A percentile compares a stretch with the other conserved stretches of the same genome.
Evolutionary conservation across 1,140 invertebrate genomes (phyloP).

Genomic region (Xylocopa sonorina): DNA sequence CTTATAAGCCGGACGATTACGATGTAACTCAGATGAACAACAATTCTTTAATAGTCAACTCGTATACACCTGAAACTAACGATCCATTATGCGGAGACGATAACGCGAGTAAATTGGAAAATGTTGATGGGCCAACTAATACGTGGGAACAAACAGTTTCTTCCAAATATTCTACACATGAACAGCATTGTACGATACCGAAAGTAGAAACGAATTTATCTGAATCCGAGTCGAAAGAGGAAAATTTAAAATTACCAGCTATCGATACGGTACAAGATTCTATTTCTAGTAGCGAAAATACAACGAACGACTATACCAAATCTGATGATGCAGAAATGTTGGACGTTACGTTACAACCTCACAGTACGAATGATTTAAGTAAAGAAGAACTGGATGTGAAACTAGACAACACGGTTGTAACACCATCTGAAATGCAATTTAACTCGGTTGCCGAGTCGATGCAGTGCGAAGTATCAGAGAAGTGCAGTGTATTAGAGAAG

Average conservation of each 20-base stretch:
- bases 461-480: background rate
- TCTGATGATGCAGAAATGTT: background rate
- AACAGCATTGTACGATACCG: background rate
- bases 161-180: conserved; percentile 17
- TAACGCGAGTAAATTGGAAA: conserved; percentile 31
- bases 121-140: conserved; percentile 35
- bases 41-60: conserved; percentile 66
- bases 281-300: conserved; percentile 37
- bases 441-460: conserved; percentile 11
- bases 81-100: conserved; percentile 36
- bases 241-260: conserved; percentile 9
- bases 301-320: background rate
- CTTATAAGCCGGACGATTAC: conserved; percentile 52
- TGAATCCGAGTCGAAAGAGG: background rate
- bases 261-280: conserved; percentile 27
- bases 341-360: conserved; percentile 5
- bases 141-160: conserved; percentile 33
- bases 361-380: conserved; percentile 27
- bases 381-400: background rate
- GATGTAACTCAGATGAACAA: conserved; percentile 62
- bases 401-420: conserved; percentile 1
- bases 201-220: background rate
- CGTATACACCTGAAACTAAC: conserved; percentile 64
- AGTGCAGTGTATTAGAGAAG: conserved; percentile 8
- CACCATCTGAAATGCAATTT: background rate